Conservation (phyloP, 2,888 invertebrate species). For the Eupsilia transversa region DNA sequence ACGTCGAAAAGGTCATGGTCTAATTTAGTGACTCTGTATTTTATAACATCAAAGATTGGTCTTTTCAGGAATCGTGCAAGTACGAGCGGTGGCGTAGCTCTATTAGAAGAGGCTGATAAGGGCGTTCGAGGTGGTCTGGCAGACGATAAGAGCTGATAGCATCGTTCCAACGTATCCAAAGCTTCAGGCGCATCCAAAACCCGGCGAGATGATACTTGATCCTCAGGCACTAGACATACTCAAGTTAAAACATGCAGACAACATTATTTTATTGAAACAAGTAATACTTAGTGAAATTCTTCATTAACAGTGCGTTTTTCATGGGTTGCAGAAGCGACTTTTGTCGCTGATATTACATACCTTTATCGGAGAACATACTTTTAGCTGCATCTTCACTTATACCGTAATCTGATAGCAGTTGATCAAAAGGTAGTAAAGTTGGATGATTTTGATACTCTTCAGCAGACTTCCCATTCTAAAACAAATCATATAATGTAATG, state of each 20-base stretch:
- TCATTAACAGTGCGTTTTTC: constrained; percentile 31
- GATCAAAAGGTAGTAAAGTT: constrained; percentile 92
- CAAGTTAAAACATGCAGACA: constrained; percentile 56
- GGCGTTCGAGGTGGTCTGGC: constrained; percentile 90
- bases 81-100: constrained; percentile 89
- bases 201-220: constrained; percentile 94
- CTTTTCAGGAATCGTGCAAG: constrained; percentile 94
- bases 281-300: constrained; percentile 32
- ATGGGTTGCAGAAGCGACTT: constrained; percentile 15
- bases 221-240: constrained; percentile 92
- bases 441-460: constrained; percentile 94
- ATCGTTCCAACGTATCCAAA: constrained; percentile 93
- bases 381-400: constrained; percentile 92
- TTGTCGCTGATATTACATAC: constrained; percentile 84
- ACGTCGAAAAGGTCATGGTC: constrained; percentile 97
- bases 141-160: constrained; percentile 93
- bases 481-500: constrained; percentile 32
- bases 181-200: constrained; percentile 93
- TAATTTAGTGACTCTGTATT: constrained; percentile 94
- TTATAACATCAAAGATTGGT: constrained; percentile 93
- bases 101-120: constrained; percentile 91
- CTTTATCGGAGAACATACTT: constrained; percentile 94
- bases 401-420: constrained; percentile 93
- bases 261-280: constrained; percentile 41
- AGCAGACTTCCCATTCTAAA: constrained; percentile 94